A percentile compares a stretch with the other conserved stretches of the same genome.
Conservation (phyloP, 2,113 vertebrate species). For the Zingel zingel region DNA sequence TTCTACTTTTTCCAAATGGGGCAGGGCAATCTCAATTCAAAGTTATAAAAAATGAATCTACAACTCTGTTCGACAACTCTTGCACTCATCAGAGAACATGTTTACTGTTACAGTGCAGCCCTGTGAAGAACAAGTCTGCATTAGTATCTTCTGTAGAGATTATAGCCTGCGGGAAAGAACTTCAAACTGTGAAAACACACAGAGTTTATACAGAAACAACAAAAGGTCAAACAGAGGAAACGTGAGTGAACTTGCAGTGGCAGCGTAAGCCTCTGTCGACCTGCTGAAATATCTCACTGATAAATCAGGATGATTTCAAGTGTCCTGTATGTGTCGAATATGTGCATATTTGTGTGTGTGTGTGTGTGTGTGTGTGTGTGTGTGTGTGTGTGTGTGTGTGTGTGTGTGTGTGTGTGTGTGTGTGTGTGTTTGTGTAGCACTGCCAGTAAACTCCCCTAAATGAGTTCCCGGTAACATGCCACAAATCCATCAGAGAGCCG, state of each 20-base stretch:
- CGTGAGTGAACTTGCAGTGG: conserved; percentile 68
- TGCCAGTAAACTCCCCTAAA: conserved; percentile 44
- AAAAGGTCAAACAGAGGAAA: conserved; percentile 61
- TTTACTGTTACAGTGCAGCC: conserved; percentile 43
- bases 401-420: conserved; percentile 20
- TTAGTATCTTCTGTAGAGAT: conserved; percentile 41
- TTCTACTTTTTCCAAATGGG: neutral
- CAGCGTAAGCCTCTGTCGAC: conserved; percentile 42
- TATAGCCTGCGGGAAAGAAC: conserved; percentile 50
- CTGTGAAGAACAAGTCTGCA: conserved; percentile 37
- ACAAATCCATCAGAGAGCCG: conserved; percentile 51
- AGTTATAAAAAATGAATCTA: conserved; percentile 42
- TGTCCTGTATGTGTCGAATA: conserved; percentile 38
- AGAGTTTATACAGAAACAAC: conserved; percentile 69
- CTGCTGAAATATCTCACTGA: conserved; percentile 67
- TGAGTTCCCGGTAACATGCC: conserved; percentile 53
- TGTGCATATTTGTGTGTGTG: conserved; percentile 23
- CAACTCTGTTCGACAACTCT: conserved; percentile 11
- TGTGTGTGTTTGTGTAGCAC: conserved; percentile 17
- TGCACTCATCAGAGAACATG: conserved; percentile 33
- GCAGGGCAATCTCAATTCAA: conserved; percentile 16
- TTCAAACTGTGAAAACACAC: conserved; percentile 63
- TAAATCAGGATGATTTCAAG: conserved; percentile 65
- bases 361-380: conserved; percentile 15
- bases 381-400: conserved; percentile 21